Percentiles rank a stretch among this genome's conserved stretches.
Conservation (phyloP, 2,888 invertebrate genomes). For the Xylophagus ater region DNA sequence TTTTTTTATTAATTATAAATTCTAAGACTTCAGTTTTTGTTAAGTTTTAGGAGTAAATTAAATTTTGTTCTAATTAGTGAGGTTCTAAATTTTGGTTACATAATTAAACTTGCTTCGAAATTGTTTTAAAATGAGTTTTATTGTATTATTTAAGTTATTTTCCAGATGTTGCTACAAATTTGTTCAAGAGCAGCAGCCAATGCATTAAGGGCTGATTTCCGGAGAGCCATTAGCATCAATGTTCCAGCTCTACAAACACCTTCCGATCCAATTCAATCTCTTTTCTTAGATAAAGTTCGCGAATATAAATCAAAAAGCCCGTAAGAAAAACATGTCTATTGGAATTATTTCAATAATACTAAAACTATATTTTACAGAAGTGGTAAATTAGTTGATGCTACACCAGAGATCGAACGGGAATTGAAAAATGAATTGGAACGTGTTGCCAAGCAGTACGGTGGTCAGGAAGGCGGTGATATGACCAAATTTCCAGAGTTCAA, state of each 20-base stretch:
- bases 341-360: neutral
- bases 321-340: constrained; percentile 45
- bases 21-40: no score
- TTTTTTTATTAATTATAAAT: no score
- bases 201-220: constrained; percentile 43
- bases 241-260: constrained; percentile 59
- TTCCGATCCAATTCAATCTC: constrained; percentile 82
- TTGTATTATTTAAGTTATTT: constrained; percentile 17
- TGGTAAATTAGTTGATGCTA: constrained; percentile 72
- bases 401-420: constrained; percentile 63
- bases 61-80: no score
- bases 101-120: no score
- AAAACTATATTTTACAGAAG: constrained; percentile 44
- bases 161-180: constrained; percentile 49
- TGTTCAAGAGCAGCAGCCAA: constrained; percentile 43
- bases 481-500: constrained; percentile 78
- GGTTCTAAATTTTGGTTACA: no score
- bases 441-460: constrained; percentile 64
- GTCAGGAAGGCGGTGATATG: constrained; percentile 70
- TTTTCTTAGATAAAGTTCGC: constrained; percentile 83
- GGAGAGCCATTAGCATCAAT: constrained; percentile 61
- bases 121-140: no score
- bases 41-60: no score
- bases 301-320: constrained; percentile 80
- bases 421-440: constrained; percentile 69